Conservation (phyloP, 2,888 invertebrate species). For the Lithophane leautieri region DNA sequence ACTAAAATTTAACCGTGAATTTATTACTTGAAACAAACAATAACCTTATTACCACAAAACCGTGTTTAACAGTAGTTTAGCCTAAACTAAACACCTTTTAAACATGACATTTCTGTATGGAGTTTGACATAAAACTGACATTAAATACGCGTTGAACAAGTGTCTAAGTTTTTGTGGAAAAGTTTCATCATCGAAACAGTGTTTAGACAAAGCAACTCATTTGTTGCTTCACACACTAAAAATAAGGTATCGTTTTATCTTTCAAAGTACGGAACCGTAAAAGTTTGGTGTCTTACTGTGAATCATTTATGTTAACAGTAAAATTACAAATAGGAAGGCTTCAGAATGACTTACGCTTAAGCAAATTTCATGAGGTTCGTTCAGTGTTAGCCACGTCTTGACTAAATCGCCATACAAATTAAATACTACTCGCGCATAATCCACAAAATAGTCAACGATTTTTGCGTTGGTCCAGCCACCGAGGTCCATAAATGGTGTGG, state of each 20-base stretch:
- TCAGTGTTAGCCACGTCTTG: conserved; percentile 94
- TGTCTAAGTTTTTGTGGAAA: too few relatives aligned
- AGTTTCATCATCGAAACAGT: too few relatives aligned
- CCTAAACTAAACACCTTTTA: too few relatives aligned
- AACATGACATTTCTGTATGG: too few relatives aligned
- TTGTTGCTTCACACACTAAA: background rate
- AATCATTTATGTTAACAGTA: background rate
- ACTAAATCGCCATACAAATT: conserved; percentile 91
- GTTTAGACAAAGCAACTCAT: too few relatives aligned
- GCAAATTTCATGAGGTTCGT: conserved; percentile 92
- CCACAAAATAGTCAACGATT: conserved; percentile 88
- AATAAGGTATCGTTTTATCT: background rate
- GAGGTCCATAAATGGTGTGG: conserved; percentile 87
- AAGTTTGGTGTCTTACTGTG: background rate
- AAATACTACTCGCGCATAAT: conserved; percentile 90
- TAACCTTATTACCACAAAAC: too few relatives aligned
- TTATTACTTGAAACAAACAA: too few relatives aligned
- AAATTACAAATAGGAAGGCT: background rate
- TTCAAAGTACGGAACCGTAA: background rate
- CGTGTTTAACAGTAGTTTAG: too few relatives aligned
- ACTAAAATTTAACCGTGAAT: too few relatives aligned
- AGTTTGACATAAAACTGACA: too few relatives aligned
- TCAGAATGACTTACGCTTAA: conserved; percentile 75
- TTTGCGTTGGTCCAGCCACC: conserved; percentile 89
- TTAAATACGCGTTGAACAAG: too few relatives aligned